A percentile compares a stretch with the other conserved stretches of the same genome.
These are phyloP conservation scores for Phalanger gymnotis DNA, from an alignment of 2,797 vertebrate species.

Conservation along the genomic window DNA sequence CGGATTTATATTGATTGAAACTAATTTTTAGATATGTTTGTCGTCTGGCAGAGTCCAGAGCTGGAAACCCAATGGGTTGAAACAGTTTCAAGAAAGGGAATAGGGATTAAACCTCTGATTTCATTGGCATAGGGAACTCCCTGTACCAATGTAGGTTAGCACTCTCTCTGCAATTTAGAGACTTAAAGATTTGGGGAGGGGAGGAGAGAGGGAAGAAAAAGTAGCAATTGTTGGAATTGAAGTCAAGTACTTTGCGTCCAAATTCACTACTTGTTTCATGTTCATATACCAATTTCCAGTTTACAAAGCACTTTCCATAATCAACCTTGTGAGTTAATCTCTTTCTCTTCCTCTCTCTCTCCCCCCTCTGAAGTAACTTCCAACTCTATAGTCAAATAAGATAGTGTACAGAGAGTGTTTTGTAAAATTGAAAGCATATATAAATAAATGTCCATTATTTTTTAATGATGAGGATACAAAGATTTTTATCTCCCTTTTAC, in stretches of 20 bases:
- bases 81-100: background rate
- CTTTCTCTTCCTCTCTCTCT: background rate
- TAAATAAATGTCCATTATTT: background rate
- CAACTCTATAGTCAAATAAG: background rate
- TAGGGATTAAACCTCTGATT: background rate
- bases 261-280: background rate
- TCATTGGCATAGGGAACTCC: background rate
- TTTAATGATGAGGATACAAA: background rate
- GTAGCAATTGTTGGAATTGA: background rate
- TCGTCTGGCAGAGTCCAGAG: conserved; percentile 1
- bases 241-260: background rate
- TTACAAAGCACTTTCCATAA: background rate
- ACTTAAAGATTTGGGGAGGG: background rate
- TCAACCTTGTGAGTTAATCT: background rate
- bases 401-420: background rate
- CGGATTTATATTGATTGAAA: conserved; percentile 17
- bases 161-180: background rate
- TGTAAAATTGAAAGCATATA: background rate
- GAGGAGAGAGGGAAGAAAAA: background rate
- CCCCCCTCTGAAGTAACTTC: background rate
- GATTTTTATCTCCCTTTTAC: background rate
- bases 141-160: background rate
- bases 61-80: background rate
- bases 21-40: conserved; percentile 6
- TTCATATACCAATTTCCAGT: background rate